Conservation (phyloP, 2,113 vertebrate species). For the Vimba vimba region DNA sequence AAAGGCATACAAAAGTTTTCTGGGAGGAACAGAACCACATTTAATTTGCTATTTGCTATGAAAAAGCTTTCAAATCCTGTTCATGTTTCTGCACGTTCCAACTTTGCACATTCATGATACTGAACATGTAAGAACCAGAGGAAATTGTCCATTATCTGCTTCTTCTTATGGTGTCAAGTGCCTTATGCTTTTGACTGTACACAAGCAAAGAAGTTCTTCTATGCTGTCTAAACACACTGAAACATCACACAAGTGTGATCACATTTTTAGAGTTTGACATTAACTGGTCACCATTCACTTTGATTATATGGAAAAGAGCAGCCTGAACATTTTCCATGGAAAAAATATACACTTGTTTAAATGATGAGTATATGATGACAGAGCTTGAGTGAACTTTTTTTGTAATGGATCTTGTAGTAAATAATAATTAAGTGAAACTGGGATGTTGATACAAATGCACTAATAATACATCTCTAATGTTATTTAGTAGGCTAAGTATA, state of each 20-base stretch:
- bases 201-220: neutral
- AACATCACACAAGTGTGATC: neutral
- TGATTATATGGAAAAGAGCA: neutral
- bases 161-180: neutral
- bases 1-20: neutral
- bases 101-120: neutral
- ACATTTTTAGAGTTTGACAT: neutral
- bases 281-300: neutral
- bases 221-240: neutral
- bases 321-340: neutral
- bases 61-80: neutral
- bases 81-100: neutral
- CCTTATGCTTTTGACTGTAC: neutral
- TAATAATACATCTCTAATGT: slow-evolving; percentile 8
- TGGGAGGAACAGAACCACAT: neutral
- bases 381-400: neutral
- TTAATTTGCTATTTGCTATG: neutral
- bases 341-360: neutral
- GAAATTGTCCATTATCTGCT: neutral
- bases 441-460: slow-evolving; percentile 3
- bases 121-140: neutral
- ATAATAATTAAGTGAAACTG: slow-evolving; percentile 21
- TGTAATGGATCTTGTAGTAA: neutral
- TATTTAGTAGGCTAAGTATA: slow-evolving; percentile 13
- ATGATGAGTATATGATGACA: slow-evolving; percentile 7